Conservation (phyloP, 2,888 invertebrate genomes). For the Mythimna albipuncta region DNA sequence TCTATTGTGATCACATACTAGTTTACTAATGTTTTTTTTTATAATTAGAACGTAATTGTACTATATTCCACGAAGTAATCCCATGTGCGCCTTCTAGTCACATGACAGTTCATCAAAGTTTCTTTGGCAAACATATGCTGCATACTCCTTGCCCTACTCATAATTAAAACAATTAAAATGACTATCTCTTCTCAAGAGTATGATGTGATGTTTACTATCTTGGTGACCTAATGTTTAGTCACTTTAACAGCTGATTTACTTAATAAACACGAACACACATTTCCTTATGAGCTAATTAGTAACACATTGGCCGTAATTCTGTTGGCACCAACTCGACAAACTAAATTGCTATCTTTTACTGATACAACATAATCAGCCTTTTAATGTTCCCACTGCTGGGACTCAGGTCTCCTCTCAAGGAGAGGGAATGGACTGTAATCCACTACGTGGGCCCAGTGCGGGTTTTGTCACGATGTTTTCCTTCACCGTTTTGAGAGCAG, state of each 20-base stretch:
- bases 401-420: too few relatives aligned
- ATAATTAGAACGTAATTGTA: too few relatives aligned
- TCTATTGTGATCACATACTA: background rate
- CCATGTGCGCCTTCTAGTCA: background rate
- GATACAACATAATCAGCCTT: background rate
- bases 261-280: conserved; percentile 1
- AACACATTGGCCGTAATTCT: background rate
- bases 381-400: too few relatives aligned
- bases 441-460: too few relatives aligned
- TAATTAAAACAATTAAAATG: conserved; percentile 21
- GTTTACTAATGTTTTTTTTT: background rate
- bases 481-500: too few relatives aligned
- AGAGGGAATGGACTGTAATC: too few relatives aligned
- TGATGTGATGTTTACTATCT: conserved; percentile 35
- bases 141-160: conserved; percentile 7
- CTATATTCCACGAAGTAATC: background rate
- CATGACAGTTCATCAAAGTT: background rate
- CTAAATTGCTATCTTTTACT: background rate
- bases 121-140: background rate
- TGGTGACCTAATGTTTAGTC: conserved; percentile 14
- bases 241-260: background rate
- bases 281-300: conserved; percentile 31
- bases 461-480: too few relatives aligned
- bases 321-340: background rate
- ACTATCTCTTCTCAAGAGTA: conserved; percentile 1